Conservation (phyloP, 2,113 vertebrate species). For the Emydocephalus ijimae region DNA sequence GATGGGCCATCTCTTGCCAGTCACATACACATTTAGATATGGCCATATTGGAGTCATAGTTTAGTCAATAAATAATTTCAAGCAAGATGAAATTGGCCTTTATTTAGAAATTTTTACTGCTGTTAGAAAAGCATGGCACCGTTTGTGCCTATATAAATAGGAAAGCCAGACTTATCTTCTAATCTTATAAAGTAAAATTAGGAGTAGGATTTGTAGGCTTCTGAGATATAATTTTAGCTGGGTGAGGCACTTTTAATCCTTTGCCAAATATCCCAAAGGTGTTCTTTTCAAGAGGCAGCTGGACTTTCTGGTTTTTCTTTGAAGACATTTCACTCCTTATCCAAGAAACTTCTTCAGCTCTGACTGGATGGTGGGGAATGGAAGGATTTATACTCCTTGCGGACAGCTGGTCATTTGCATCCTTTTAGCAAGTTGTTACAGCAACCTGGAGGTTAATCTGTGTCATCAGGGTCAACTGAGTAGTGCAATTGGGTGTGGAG, state of each 20-base stretch:
- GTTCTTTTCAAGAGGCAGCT: too few relatives aligned
- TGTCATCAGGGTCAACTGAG: too few relatives aligned
- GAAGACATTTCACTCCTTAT: too few relatives aligned
- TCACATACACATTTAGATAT: neutral
- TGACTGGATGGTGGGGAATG: too few relatives aligned
- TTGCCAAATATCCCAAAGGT: neutral
- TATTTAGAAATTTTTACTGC: neutral
- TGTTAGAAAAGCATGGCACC: neutral
- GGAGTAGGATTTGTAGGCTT: neutral
- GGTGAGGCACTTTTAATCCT: neutral
- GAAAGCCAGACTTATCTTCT: neutral
- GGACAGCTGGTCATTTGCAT: too few relatives aligned
- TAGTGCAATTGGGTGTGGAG: too few relatives aligned
- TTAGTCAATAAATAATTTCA: neutral
- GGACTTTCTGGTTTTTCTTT: too few relatives aligned
- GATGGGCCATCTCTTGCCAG: too few relatives aligned
- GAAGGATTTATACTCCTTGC: too few relatives aligned
- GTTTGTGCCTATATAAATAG: neutral
- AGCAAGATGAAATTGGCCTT: neutral
- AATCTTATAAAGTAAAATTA: slow-evolving; percentile 11
- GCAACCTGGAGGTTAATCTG: too few relatives aligned
- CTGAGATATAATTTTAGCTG: neutral
- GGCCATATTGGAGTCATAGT: neutral
- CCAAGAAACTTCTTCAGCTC: too few relatives aligned
- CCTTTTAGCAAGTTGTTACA: too few relatives aligned